phyloP scores from a whole-genome alignment of 2,888 invertebrate genomes.

The Heliconius aoede region DNA sequence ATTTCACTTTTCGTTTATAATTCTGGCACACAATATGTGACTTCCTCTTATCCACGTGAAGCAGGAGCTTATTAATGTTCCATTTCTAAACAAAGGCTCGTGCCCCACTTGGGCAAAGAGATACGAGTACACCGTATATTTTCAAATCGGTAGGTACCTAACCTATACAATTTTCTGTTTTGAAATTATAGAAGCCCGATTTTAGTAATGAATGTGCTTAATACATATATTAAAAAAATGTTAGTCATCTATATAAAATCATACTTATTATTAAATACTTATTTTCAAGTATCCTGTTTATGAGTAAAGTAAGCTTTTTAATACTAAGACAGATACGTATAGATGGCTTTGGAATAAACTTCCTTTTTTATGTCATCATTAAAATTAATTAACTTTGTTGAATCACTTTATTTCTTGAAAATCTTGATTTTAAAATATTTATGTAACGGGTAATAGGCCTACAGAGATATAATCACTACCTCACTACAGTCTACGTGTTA shows the following conservation, averaged over 20 bases:
- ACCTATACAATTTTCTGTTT: background rate
- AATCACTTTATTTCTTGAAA: slow-evolving; percentile 42
- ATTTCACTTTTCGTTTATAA: slow-evolving; percentile 14
- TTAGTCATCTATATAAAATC: background rate
- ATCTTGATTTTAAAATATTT: slow-evolving; percentile 27
- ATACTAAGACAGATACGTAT: slow-evolving; percentile 14
- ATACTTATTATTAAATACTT: too few relatives aligned
- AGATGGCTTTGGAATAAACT: slow-evolving; percentile 35
- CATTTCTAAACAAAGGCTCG: slow-evolving; percentile 21
- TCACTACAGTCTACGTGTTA: background rate
- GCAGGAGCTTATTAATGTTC: slow-evolving; percentile 22
- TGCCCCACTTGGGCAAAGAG: slow-evolving; percentile 19
- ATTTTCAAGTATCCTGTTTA: background rate
- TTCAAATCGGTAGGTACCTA: background rate
- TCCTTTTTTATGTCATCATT: slow-evolving; percentile 32
- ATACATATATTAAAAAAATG: too few relatives aligned
- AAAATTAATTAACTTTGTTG: slow-evolving; percentile 42
- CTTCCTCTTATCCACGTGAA: slow-evolving; percentile 17
- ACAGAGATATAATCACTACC: slow-evolving; percentile 4
- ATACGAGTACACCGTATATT: slow-evolving; percentile 11
- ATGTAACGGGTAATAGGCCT: slow-evolving; percentile 9
- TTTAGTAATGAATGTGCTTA: background rate
- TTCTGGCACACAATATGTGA: background rate
- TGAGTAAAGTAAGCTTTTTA: background rate
- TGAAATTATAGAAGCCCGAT: background rate